Base-by-base conservation (phyloP, 2,888 invertebrate genomes). In the Drosophila pegasa region DNA sequence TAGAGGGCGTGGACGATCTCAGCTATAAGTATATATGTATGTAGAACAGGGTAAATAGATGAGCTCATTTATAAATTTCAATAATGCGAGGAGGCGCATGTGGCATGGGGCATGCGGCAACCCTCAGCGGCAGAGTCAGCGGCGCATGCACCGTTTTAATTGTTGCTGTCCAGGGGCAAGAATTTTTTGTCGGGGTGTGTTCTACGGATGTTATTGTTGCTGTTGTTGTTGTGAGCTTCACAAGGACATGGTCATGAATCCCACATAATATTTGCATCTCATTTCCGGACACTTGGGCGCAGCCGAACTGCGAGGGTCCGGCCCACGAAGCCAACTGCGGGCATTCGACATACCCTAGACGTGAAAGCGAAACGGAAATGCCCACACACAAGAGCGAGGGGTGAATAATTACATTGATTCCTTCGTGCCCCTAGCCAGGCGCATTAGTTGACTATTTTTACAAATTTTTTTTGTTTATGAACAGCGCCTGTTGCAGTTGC, bases 241-340 rank as follows among this genome's bases (percentile, higher is more conserved):
- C 75, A 90, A 90, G 90, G 90, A 91, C 86, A 90, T 84, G 85
- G 80, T 82, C 80, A 82, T 79, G 90, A 91, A 88, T 91, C 91
- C 91, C 91, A 91, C 91, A 91, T 91, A 91, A 91, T 90, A 91
- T 91, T 91, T 91, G 91, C 91, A 91, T 91, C 91, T 91, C 91
- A 91, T 91, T 91, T 91, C 91, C 91, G 91, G 91, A 90, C 90
- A 90, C 90, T 91, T 89, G 91, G 90, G 66, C 64, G 66, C 74
- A 43, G 18, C 9, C 47, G 18, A 31, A 56, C 47, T 33, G 57
- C 77, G 69, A 81, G 86, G 88, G 86, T 86, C 75, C 73, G 33
- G 37, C 64, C 64, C 54, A 63, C 37, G 63, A 25, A 45, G 29
- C 43, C 38, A 62, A 61, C 52, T 78, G 82, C 80, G 80, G 80